A percentile compares a stretch with the other conserved stretches of the same genome.
Conservation (phyloP, 2,113 vertebrate species). For the Spilogale gracilis region DNA sequence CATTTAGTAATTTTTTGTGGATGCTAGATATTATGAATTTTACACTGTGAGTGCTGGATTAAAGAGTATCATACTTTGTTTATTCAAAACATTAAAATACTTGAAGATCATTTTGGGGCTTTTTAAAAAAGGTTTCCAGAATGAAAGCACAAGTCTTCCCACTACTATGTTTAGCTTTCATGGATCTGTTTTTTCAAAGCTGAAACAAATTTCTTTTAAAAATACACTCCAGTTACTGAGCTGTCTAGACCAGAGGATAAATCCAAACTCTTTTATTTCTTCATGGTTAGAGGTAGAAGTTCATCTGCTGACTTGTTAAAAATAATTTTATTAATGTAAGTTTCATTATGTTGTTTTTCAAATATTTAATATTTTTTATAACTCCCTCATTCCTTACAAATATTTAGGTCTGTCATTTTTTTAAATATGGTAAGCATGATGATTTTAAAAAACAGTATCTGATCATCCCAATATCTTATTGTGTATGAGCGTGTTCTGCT, state of each 20-base stretch:
- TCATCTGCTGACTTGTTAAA: neutral
- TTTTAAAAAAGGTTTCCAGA: neutral
- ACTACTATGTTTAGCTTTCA: neutral
- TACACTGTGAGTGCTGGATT: neutral
- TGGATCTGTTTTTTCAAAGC: neutral
- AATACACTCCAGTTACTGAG: neutral
- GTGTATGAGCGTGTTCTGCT: neutral
- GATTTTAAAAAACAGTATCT: neutral
- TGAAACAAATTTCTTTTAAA: neutral
- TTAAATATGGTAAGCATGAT: neutral
- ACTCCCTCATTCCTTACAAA: neutral
- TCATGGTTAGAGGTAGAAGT: neutral
- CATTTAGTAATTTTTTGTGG: neutral
- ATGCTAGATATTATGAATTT: neutral
- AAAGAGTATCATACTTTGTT: neutral
- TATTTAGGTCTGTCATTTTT: neutral
- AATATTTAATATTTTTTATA: neutral
- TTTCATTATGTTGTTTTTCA: neutral
- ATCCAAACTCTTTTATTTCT: neutral
- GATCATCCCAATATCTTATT: neutral
- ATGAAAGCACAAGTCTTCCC: neutral
- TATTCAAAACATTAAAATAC: neutral
- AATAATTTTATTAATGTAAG: neutral
- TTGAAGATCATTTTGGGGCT: neutral
- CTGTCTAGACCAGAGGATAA: neutral